A percentile compares a stretch with the other conserved stretches of the same genome.
Conservation (phyloP, 2,888 invertebrate genomes). For the Zelleria hepariella region DNA sequence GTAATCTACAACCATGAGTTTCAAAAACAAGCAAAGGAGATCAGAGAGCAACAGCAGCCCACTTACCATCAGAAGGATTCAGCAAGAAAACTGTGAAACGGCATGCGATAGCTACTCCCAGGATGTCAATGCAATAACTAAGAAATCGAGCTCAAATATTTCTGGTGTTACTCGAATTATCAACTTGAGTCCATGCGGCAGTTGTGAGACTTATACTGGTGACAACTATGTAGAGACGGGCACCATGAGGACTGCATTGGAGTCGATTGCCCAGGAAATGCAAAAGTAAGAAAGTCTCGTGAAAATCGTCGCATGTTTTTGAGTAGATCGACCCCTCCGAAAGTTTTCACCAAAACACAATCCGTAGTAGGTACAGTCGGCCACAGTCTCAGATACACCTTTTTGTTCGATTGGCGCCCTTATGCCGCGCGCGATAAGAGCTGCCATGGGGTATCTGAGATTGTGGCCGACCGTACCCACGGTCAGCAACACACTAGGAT, state of each 20-base stretch:
- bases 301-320: background rate
- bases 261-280: constrained; percentile 38
- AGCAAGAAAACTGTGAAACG: background rate
- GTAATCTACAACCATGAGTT: background rate
- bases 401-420: too few species aligned
- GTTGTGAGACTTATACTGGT: background rate
- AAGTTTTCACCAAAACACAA: too few species aligned
- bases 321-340: too few species aligned
- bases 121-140: background rate
- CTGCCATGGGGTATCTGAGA: too few species aligned
- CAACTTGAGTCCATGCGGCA: background rate
- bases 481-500: too few species aligned
- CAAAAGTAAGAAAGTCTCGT: constrained; percentile 26
- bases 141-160: background rate
- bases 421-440: too few species aligned
- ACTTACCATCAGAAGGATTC: background rate
- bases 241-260: constrained; percentile 31
- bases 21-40: background rate
- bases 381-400: too few species aligned
- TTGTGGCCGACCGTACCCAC: too few species aligned
- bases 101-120: background rate
- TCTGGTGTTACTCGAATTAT: background rate
- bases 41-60: background rate
- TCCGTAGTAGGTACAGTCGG: too few species aligned
- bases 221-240: constrained; percentile 13